A percentile compares a stretch with the other conserved stretches of the same genome.
Evolutionary conservation across 2,113 vertebrate species (phyloP).

Genomic region (Colossoma macropomum): DNA sequence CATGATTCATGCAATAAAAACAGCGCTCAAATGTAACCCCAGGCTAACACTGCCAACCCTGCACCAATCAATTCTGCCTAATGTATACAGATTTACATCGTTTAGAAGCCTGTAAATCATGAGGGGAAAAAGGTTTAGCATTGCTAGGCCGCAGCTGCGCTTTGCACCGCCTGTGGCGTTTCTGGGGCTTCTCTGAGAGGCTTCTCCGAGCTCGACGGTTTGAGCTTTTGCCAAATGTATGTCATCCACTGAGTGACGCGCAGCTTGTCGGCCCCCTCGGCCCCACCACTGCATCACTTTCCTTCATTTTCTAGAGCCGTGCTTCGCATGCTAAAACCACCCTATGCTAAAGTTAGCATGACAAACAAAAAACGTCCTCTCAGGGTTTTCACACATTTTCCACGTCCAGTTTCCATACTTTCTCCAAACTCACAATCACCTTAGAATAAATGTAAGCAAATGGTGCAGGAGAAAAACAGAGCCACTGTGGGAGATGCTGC

Average conservation of each 20-base stretch:
- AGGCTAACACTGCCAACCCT: background rate
- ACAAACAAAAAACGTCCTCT: background rate
- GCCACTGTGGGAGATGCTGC: no score
- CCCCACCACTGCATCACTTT: background rate
- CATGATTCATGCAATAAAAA: background rate
- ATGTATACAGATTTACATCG: background rate
- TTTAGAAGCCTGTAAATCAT: background rate
- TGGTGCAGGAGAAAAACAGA: no score
- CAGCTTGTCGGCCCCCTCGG: background rate
- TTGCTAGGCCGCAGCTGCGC: background rate
- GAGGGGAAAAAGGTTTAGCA: background rate
- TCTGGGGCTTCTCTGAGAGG: background rate
- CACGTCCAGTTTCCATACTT: background rate
- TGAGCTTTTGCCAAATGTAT: background rate
- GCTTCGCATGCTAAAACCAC: background rate
- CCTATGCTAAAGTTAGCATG: background rate
- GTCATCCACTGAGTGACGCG: background rate
- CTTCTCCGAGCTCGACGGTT: background rate
- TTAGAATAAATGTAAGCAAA: background rate
- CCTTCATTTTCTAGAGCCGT: background rate
- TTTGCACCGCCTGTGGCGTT: background rate
- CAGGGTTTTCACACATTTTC: background rate
- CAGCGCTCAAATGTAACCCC: background rate
- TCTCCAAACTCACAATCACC: background rate
- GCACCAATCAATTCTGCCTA: conserved; percentile 7